Conservation (phyloP, 2,888 invertebrate genomes). For the Parnassius mnemosyne region DNA sequence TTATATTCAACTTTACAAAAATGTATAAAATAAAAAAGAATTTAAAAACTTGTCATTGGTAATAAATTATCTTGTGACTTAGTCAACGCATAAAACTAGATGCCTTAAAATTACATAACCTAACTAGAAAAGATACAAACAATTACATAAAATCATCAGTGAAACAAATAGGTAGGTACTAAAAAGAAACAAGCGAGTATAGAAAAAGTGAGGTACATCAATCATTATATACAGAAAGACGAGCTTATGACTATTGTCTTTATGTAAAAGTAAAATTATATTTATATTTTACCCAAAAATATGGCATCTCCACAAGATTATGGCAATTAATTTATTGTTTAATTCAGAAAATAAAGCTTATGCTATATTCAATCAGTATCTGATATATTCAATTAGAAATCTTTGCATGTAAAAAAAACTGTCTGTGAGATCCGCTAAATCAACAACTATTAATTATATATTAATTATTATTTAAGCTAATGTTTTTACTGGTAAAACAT, state of each 20-base stretch:
- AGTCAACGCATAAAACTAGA: conserved; percentile 70
- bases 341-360: not conserved
- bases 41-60: conserved; percentile 79
- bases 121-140: conserved; percentile 34
- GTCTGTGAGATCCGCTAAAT: no score
- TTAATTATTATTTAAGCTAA: no score
- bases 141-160: conserved; percentile 42
- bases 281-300: conserved; percentile 45
- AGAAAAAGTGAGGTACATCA: conserved; percentile 60
- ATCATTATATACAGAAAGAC: conserved; percentile 49
- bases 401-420: no score
- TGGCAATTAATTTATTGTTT: conserved; percentile 55
- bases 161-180: conserved; percentile 38
- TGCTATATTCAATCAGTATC: not conserved
- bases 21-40: conserved; percentile 53
- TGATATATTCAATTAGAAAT: no score
- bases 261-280: conserved; percentile 48
- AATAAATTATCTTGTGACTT: conserved; percentile 80
- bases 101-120: conserved; percentile 40
- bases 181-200: conserved; percentile 53
- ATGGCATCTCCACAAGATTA: conserved; percentile 75
- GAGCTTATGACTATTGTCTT: conserved; percentile 53
- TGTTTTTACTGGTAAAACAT: no score
- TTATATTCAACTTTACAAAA: conserved; percentile 65
- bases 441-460: no score